phyloP scores from a whole-genome alignment of 1,140 invertebrate genomes.

The Bursaphelenchus mucronatus region DNA sequence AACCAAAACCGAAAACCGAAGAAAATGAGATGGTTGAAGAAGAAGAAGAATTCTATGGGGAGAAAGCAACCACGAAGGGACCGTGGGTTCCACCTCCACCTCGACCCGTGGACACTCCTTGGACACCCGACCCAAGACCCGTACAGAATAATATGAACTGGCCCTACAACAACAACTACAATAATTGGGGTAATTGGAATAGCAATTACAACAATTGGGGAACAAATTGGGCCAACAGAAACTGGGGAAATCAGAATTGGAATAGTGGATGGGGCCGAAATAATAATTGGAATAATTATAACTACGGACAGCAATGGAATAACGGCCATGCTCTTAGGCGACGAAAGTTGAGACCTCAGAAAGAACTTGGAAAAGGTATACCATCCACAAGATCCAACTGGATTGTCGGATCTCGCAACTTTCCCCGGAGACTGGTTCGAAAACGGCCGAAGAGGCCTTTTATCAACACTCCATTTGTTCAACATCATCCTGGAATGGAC shows the following conservation, averaged over 20 bases:
- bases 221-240: slow-evolving; percentile 3
- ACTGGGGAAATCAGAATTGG: not conserved
- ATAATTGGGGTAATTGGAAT: slow-evolving; percentile 1
- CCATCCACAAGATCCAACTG: no score
- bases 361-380: no score
- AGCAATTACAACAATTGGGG: slow-evolving; percentile 15
- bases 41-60: slow-evolving; percentile 12
- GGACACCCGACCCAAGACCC: not conserved
- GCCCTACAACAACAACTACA: not conserved
- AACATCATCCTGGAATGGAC: no score
- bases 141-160: not conserved
- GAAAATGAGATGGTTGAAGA: slow-evolving; percentile 1
- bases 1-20: not conserved
- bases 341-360: no score
- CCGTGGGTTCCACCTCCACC: slow-evolving; percentile 16
- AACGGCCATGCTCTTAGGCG: no score
- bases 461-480: no score
- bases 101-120: not conserved
- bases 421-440: no score
- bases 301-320: no score
- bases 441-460: no score
- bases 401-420: no score
- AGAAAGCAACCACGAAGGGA: slow-evolving; percentile 4
- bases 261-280: slow-evolving; percentile 10
- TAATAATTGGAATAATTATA: slow-evolving; percentile 1